A percentile compares a stretch with the other conserved stretches of the same genome.
phyloP scores from a whole-genome alignment of 2,113 vertebrate species.

The Phylloscopus whistleri region DNA sequence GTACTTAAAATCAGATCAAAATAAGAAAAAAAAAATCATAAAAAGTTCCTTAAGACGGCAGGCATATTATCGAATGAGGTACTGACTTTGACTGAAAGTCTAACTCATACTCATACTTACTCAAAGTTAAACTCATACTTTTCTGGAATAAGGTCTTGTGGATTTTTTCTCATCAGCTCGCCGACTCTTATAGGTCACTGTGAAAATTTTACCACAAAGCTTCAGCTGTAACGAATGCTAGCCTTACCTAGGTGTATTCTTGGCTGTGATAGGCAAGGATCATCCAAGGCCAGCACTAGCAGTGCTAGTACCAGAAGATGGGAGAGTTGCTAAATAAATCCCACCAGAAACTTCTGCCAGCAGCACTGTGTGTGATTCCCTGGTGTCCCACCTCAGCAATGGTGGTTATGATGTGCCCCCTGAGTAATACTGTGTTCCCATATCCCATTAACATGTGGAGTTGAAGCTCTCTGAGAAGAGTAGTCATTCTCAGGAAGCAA shows the following conservation, averaged over 20 bases:
- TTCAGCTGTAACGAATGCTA: neutral
- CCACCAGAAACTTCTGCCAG: neutral
- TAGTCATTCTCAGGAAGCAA: neutral
- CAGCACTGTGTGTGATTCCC: neutral
- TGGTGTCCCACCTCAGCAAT: neutral
- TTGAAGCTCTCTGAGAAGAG: neutral
- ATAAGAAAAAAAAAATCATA: neutral
- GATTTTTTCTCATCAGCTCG: neutral
- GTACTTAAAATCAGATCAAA: neutral
- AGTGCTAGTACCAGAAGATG: neutral
- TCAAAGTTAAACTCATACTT: neutral
- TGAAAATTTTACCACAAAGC: neutral
- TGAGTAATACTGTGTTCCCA: neutral
- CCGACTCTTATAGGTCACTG: neutral
- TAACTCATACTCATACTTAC: neutral
- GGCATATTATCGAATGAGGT: neutral
- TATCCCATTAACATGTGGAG: neutral
- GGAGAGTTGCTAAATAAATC: neutral
- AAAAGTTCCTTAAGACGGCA: neutral
- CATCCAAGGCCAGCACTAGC: neutral
- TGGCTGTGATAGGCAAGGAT: neutral
- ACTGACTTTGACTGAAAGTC: neutral
- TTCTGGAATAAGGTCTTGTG: neutral
- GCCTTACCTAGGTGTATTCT: neutral
- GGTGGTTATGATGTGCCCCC: accelerated